Percentiles rank a stretch among this genome's conserved stretches.
Conservation (phyloP, 2,888 invertebrate species). For the Unio delphinus region DNA sequence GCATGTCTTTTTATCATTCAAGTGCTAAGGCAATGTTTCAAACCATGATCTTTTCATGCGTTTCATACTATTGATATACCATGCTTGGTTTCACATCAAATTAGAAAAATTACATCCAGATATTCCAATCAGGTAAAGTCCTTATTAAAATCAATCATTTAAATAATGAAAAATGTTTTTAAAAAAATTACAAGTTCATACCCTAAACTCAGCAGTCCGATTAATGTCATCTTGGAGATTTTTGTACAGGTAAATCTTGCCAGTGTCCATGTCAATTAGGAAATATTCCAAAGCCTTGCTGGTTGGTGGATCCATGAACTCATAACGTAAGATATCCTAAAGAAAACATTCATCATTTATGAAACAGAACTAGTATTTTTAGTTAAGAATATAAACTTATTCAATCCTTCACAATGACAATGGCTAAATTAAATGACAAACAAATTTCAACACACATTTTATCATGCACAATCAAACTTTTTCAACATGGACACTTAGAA, state of each 20-base stretch:
- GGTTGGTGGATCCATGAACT: slow-evolving; percentile 13
- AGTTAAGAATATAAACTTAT: too few species aligned
- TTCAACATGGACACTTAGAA: slow-evolving; percentile 1
- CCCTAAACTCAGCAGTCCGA: slow-evolving; percentile 24
- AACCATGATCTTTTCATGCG: too few species aligned
- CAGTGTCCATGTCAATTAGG: slow-evolving; percentile 38
- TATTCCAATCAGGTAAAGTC: too few species aligned
- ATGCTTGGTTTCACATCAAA: too few species aligned
- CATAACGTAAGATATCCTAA: slow-evolving; percentile 43
- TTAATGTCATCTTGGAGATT: slow-evolving; percentile 31
- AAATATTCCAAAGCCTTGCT: slow-evolving; percentile 47
- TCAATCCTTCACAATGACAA: too few species aligned
- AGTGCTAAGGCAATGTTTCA: too few species aligned
- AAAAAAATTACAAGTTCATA: slow-evolving; percentile 13
- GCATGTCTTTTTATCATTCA: too few species aligned
- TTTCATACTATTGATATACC: too few species aligned
- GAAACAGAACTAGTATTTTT: too few species aligned
- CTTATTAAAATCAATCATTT: background rate
- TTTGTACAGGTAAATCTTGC: slow-evolving; percentile 33
- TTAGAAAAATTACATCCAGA: too few species aligned
- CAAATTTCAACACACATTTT: background rate
- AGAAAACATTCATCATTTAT: background rate
- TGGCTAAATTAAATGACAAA: too few species aligned
- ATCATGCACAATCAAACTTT: slow-evolving; percentile 1
- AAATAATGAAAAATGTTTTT: background rate